Conservation (phyloP, 2,888 invertebrate species). For the Rhagium mordax region DNA sequence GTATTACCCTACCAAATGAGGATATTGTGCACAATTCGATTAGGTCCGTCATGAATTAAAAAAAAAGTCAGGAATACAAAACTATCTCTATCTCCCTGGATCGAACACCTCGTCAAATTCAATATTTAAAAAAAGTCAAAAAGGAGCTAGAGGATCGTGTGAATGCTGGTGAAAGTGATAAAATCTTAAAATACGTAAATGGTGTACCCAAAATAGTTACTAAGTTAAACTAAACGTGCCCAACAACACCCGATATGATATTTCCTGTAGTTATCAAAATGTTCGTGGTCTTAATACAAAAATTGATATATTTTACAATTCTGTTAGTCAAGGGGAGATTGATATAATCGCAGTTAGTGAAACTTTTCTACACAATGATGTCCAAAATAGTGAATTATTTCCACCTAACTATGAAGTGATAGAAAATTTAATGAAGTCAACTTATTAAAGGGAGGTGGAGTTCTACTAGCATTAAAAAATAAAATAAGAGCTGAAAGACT, state of each 20-base stretch:
- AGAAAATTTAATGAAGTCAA: not conserved
- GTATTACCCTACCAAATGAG: not conserved
- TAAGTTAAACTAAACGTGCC: slow-evolving; percentile 9
- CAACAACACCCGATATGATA: not conserved
- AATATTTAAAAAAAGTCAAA: not conserved
- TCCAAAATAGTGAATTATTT: slow-evolving; percentile 25
- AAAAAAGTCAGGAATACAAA: too few species aligned
- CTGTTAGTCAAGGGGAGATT: not conserved
- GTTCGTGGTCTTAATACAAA: slow-evolving; percentile 11
- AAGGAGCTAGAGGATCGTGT: not conserved
- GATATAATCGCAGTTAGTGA: slow-evolving; percentile 11
- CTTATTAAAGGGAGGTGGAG: slow-evolving; percentile 11
- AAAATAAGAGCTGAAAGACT: slow-evolving; percentile 2
- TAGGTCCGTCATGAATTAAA: too few species aligned
- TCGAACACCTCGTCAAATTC: too few species aligned
- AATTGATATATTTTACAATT: not conserved
- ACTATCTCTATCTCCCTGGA: too few species aligned
- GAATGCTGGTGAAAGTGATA: not conserved
- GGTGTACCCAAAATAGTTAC: not conserved
- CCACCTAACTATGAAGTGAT: slow-evolving; percentile 15
- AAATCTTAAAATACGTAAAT: not conserved
- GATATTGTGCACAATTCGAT: not conserved
- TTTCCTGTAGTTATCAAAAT: slow-evolving; percentile 4
- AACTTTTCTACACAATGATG: slow-evolving; percentile 11
- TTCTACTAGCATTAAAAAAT: slow-evolving; percentile 18